phyloP scores from a whole-genome alignment of 2,888 invertebrate genomes.

The Ormyrus pomaceus region DNA sequence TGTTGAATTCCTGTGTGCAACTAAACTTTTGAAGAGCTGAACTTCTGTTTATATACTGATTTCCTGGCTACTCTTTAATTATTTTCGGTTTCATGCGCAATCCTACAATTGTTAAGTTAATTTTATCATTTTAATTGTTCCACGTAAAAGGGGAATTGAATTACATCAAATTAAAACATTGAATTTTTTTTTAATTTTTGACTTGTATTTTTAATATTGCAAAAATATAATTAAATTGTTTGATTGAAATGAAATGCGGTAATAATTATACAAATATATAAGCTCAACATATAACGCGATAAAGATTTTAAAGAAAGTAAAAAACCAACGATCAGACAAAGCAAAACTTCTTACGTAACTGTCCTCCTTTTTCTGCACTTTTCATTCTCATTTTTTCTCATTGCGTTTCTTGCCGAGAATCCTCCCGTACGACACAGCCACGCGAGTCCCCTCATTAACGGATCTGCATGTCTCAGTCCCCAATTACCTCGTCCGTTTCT shows the following conservation, averaged over 20 bases:
- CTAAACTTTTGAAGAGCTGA: neutral
- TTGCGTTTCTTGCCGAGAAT: neutral
- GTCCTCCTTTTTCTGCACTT: neutral
- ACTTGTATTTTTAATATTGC: too few relatives aligned
- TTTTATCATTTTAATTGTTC: neutral
- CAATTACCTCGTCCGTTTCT: constrained; percentile 65
- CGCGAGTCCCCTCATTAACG: constrained; percentile 71
- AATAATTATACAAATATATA: too few relatives aligned
- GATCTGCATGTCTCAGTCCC: constrained; percentile 73
- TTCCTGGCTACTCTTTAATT: neutral
- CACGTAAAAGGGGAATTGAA: neutral
- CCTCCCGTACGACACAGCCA: constrained; percentile 58
- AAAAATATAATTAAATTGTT: too few relatives aligned
- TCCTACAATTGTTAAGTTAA: neutral
- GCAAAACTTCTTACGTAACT: neutral
- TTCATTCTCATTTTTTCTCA: neutral
- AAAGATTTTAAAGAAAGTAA: too few relatives aligned
- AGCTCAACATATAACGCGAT: too few relatives aligned
- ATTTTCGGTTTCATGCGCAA: neutral
- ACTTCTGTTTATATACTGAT: neutral
- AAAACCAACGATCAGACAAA: too few relatives aligned
- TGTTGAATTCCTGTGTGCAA: constrained; percentile 1
- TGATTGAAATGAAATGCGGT: too few relatives aligned
- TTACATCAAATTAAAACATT: neutral
- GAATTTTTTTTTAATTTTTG: neutral